Percentiles rank a stretch among this genome's conserved stretches.
Evolutionary conservation across 2,888 invertebrate species (phyloP).

Genomic region (Drosophila incognita): DNA sequence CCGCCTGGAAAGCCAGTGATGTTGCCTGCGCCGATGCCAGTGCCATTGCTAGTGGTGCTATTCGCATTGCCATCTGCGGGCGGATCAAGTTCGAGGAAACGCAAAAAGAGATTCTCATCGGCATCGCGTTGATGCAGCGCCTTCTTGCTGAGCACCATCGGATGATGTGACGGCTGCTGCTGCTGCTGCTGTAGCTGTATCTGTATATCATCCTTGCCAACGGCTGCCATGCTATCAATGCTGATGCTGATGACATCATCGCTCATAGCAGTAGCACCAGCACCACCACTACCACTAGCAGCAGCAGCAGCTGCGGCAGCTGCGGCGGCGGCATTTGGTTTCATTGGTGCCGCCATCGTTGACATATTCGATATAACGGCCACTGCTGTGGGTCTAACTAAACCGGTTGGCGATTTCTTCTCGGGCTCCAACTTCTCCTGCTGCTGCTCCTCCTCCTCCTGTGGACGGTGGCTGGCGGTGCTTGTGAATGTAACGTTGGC

Average conservation of each 20-base stretch:
- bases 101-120: constrained; percentile 90
- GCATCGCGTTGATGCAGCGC: constrained; percentile 88
- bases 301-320: constrained; percentile 19
- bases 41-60: constrained; percentile 40
- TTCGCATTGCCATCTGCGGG: constrained; percentile 86
- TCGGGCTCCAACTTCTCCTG: constrained; percentile 11
- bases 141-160: constrained; percentile 86
- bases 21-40: not conserved
- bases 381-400: constrained; percentile 17
- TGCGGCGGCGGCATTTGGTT: constrained; percentile 52
- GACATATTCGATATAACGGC: constrained; percentile 26
- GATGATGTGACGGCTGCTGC: constrained; percentile 30
- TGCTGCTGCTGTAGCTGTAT: constrained; percentile 26
- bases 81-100: constrained; percentile 93
- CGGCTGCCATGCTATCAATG: constrained; percentile 78
- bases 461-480: constrained; percentile 42
- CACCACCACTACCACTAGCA: not conserved
- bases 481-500: constrained; percentile 37
- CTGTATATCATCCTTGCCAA: constrained; percentile 42
- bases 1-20: constrained; percentile 3
- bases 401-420: not conserved
- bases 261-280: constrained; percentile 65
- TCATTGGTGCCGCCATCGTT: constrained; percentile 75
- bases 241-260: constrained; percentile 83
- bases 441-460: constrained; percentile 25